A percentile compares a stretch with the other conserved stretches of the same genome.
Conservation (phyloP, 2,797 vertebrate species). For the Clarias pachynema region DNA sequence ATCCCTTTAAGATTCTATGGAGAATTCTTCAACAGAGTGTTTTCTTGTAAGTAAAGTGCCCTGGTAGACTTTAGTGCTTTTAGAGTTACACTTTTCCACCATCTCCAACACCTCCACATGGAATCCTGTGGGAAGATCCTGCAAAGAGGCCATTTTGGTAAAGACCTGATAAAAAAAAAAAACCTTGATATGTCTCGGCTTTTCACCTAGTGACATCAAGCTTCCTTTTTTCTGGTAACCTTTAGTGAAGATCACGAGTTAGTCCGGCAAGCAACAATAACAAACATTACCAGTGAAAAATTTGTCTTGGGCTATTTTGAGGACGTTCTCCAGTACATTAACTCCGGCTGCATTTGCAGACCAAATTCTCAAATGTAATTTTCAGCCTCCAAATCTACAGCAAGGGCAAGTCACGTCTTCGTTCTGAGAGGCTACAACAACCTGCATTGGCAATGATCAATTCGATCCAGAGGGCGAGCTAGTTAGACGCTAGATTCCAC, state of each 20-base stretch:
- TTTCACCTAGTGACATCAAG: not conserved
- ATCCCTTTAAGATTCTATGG: no score
- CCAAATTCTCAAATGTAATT: not conserved
- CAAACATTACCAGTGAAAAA: not conserved
- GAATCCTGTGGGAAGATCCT: not conserved
- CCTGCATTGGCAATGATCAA: not conserved
- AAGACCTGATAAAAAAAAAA: not conserved
- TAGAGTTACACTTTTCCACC: not conserved
- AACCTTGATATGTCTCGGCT: not conserved
- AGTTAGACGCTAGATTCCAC: not conserved
- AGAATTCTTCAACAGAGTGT: not conserved
- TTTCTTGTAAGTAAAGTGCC: not conserved
- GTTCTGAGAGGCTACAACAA: not conserved
- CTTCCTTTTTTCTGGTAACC: not conserved
- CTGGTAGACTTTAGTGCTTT: no score
- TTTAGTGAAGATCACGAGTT: not conserved
- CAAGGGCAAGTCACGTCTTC: not conserved
- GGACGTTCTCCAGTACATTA: not conserved
- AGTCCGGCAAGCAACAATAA: not conserved
- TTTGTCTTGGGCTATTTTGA: not conserved
- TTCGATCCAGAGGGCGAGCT: not conserved
- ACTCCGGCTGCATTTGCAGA: not conserved
- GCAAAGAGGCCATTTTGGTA: not conserved
- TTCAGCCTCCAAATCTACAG: not conserved
- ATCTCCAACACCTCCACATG: not conserved